Percentiles rank a stretch among this genome's conserved stretches.
Evolutionary conservation across 2,113 vertebrate genomes (phyloP).

Genomic region (Cyprinodon variegatus): DNA sequence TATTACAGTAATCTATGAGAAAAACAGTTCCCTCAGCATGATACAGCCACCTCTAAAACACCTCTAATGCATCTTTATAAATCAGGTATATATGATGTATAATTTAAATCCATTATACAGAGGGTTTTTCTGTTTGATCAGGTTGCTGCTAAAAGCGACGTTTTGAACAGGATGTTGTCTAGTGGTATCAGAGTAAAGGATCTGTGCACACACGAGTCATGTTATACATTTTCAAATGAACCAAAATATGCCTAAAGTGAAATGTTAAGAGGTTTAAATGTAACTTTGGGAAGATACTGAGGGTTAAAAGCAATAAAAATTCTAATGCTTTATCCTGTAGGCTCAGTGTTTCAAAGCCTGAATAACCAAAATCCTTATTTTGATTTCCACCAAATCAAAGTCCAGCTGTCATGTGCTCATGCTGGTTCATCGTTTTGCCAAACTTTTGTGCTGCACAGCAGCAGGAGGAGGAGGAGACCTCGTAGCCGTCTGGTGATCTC

Average conservation of each 20-base stretch:
- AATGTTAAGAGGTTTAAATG: neutral
- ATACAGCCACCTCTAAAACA: no score
- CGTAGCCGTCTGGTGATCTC: constrained; percentile 27
- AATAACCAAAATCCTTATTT: neutral
- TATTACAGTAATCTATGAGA: no score
- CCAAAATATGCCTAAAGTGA: no score
- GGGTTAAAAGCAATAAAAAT: neutral
- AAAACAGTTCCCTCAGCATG: neutral
- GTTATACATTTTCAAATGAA: no score
- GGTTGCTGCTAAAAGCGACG: no score
- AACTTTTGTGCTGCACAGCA: neutral
- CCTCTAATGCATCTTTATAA: neutral
- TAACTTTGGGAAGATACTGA: neutral
- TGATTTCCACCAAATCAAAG: neutral
- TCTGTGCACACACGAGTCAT: no score
- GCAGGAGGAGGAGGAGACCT: constrained; percentile 23
- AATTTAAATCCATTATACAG: neutral
- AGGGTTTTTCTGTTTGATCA: neutral
- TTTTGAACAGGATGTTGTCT: neutral
- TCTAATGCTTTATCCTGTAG: neutral
- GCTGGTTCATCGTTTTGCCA: neutral
- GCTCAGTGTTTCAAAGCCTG: neutral
- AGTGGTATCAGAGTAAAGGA: neutral
- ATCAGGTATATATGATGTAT: neutral
- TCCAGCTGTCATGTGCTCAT: neutral